Conservation (phyloP, 2,113 vertebrate species). For the Melanerpes formicivorus region DNA sequence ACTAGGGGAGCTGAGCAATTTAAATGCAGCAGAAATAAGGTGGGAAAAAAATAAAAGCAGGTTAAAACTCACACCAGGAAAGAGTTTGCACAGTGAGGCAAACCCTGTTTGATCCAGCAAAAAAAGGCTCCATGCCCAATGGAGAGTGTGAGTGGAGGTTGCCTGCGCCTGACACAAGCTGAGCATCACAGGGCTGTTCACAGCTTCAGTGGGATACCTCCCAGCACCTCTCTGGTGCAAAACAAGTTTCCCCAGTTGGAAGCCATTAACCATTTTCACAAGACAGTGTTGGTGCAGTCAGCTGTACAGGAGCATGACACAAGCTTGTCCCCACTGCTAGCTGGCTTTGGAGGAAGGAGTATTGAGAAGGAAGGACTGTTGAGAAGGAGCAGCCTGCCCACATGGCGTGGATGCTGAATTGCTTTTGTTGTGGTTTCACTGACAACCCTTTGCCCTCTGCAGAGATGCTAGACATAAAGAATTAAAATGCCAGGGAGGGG, state of each 20-base stretch:
- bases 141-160: background rate
- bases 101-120: background rate
- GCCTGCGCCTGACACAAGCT: background rate
- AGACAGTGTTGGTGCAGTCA: background rate
- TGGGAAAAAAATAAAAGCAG: background rate
- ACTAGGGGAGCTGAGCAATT: background rate
- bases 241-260: background rate
- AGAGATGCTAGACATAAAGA: background rate
- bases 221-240: background rate
- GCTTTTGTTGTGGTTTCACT: background rate
- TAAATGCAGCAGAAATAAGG: background rate
- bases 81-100: background rate
- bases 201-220: background rate
- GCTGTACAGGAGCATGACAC: background rate
- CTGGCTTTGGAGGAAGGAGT: background rate
- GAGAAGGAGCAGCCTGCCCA: background rate
- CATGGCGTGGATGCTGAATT: rapidly evolving
- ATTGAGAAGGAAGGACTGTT: background rate
- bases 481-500: background rate
- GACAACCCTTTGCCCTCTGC: background rate
- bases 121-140: background rate
- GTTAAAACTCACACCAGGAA: background rate
- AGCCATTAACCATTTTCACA: background rate
- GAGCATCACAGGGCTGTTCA: background rate
- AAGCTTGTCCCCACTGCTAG: background rate